Conservation (phyloP, 2,888 invertebrate genomes). For the Orthosia gracilis region DNA sequence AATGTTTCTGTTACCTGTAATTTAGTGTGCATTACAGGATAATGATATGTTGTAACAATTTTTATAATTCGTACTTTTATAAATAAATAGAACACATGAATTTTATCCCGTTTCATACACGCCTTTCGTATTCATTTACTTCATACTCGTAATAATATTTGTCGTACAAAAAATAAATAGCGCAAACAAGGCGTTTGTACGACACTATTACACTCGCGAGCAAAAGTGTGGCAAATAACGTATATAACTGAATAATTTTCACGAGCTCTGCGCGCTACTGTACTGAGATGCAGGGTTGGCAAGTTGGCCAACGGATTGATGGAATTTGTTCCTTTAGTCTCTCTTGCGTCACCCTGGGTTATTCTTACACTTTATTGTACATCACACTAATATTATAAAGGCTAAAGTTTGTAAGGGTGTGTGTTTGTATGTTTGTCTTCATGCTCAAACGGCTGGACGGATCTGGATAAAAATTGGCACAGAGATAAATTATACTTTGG, state of each 20-base stretch:
- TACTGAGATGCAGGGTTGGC: slow-evolving; percentile 42
- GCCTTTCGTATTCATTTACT: slow-evolving; percentile 7
- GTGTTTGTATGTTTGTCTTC: too few species aligned
- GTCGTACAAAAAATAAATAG: slow-evolving; percentile 35
- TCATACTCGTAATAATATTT: slow-evolving; percentile 25
- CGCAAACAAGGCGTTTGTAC: slow-evolving; percentile 18
- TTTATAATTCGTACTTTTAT: too few species aligned
- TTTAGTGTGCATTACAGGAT: too few species aligned
- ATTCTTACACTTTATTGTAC: too few species aligned
- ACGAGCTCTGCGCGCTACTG: slow-evolving; percentile 27
- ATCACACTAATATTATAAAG: too few species aligned
- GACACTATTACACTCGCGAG: slow-evolving; percentile 31
- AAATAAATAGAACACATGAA: background rate
- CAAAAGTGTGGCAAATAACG: slow-evolving; percentile 39
- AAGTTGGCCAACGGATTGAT: background rate
- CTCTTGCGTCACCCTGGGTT: too few species aligned
- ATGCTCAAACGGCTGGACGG: too few species aligned
- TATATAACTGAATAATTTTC: slow-evolving; percentile 54
- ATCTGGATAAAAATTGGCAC: too few species aligned
- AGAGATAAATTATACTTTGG: too few species aligned
- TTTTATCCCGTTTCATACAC: background rate
- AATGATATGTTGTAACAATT: too few species aligned
- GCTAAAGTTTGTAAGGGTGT: too few species aligned
- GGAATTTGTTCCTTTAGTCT: background rate
- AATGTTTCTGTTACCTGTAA: too few species aligned